Percentiles rank a stretch among this genome's conserved stretches.
These are phyloP conservation scores for Megaustenia siamemsis DNA, from an alignment of 2,888 invertebrate species.

Conservation along the genomic window DNA sequence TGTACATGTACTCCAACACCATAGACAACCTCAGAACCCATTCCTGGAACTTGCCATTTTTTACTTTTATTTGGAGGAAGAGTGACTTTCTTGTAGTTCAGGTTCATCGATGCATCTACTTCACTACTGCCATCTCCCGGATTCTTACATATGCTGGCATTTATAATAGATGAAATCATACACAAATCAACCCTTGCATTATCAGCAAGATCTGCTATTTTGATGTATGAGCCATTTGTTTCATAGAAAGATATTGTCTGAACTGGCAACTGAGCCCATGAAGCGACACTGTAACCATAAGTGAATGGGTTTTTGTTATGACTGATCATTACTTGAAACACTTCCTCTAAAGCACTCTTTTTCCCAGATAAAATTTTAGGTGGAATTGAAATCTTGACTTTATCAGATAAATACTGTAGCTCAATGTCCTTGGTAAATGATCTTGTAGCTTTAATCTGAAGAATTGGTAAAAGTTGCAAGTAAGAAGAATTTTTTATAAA, in stretches of 20 bases:
- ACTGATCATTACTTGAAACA: conserved; percentile 57
- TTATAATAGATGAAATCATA: conserved; percentile 52
- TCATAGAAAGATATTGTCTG: conserved; percentile 63
- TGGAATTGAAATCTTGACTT: conserved; percentile 20
- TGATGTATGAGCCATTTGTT: conserved; percentile 61
- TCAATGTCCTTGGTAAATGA: conserved; percentile 35
- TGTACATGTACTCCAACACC: conserved; percentile 48
- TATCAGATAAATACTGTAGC: background rate
- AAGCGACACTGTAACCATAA: conserved; percentile 58
- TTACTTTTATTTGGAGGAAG: conserved; percentile 53
- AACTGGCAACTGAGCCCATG: conserved; percentile 59
- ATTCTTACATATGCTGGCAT: conserved; percentile 29
- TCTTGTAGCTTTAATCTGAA: conserved; percentile 44
- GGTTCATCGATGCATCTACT: conserved; percentile 61
- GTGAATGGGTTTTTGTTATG: conserved; percentile 62
- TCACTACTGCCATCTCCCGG: conserved; percentile 57
- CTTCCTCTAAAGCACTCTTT: conserved; percentile 36
- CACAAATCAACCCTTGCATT: conserved; percentile 57
- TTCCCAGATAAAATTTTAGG: conserved; percentile 12
- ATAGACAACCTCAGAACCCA: conserved; percentile 38
- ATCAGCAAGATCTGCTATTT: conserved; percentile 58
- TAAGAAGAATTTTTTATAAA: no score
- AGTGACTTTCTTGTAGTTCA: conserved; percentile 53
- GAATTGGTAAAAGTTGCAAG: no score
- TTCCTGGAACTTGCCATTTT: conserved; percentile 44